phyloP scores from a whole-genome alignment of 2,888 invertebrate genomes.

The Nemotelus pantherinus region DNA sequence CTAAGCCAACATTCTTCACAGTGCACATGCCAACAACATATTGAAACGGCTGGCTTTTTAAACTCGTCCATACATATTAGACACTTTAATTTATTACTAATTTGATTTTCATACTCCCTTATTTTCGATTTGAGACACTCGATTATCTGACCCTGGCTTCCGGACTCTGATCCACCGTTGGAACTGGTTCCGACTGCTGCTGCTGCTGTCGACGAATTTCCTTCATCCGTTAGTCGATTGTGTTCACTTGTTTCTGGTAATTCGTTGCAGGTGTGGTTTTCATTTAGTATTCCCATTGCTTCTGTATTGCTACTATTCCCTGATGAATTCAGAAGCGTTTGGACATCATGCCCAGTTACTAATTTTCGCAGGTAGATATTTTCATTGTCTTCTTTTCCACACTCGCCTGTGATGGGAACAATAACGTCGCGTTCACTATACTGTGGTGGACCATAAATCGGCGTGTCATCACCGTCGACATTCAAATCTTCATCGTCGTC shows the following conservation, averaged over 20 bases:
- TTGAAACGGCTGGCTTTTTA: slow-evolving; percentile 87
- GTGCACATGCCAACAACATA: slow-evolving; percentile 97
- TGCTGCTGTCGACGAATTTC: not conserved
- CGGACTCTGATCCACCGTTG: not conserved
- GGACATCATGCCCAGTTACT: slow-evolving; percentile 55
- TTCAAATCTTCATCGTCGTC: slow-evolving; percentile 72
- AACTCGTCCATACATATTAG: slow-evolving; percentile 89
- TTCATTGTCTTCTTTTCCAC: slow-evolving; percentile 58
- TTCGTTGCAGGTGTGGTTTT: not conserved
- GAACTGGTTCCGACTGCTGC: not conserved
- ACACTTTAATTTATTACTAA: slow-evolving; percentile 78
- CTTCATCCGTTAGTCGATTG: slow-evolving; percentile 12
- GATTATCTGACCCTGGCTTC: slow-evolving; percentile 64
- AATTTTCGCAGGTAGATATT: slow-evolving; percentile 61
- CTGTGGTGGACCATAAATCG: slow-evolving; percentile 85
- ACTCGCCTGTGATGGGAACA: slow-evolving; percentile 66
- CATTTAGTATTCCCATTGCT: not conserved
- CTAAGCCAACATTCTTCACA: slow-evolving; percentile 86
- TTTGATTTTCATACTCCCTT: slow-evolving; percentile 76
- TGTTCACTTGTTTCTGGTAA: not conserved
- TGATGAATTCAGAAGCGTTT: slow-evolving; percentile 20
- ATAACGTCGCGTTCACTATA: slow-evolving; percentile 80
- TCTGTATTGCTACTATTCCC: slow-evolving; percentile 45
- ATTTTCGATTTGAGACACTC: slow-evolving; percentile 81
- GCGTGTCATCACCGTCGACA: slow-evolving; percentile 88